Evolutionary conservation across 1,140 invertebrate species (phyloP), one percentile per base, ranked within the genome.

Genomic region (Lucilia cuprina): DNA sequence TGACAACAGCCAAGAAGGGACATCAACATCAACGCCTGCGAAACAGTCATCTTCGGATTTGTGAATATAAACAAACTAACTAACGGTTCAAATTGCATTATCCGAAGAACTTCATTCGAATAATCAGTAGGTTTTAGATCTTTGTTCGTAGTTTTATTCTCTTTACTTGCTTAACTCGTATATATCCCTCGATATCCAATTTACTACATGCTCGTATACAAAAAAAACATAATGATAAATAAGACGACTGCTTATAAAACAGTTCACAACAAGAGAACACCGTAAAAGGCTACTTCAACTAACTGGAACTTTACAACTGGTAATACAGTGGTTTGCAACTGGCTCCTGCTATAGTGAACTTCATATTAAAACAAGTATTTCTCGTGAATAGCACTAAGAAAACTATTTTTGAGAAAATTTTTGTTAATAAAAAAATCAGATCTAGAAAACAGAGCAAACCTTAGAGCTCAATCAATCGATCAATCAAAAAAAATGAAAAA

Each of bases 1-100:
- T 90, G 89, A 12, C 47, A 80, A 49, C 77, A 50, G 12, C n/a
- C 49, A 49, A 80, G 50, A 80, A 80, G n/a, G 41, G 75, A 35
- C 75, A 78, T 19, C 75, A 35, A 47, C 35, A 80, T 47, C 77
- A 80, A 21, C 77, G 25, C 41, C 77, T 49, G 47, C 34, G 50
- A 80, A 50, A 25, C 34, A 14, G 19, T 19, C 75, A 30, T 30
- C 25, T 30, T 30, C 25, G 25, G 3, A 41, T 10, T 41, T 5
- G 41, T 41, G 41, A 0, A 41, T 41, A 41, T 10, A 60, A 60
- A 60, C 55, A 12, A 14, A 70, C 65, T 7, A 21, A 70, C 65
- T 21, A 70, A 70, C 65, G 50, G 50, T 55, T 55, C 12, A 55
- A 12, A 12, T 5, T 17, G 9, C 50, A 10, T 7, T 10, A 41